A percentile compares a stretch with the other conserved stretches of the same genome.
These are phyloP conservation scores for Sylvietta virens DNA, from an alignment of 2,113 vertebrate genomes.

Conservation along the genomic window DNA sequence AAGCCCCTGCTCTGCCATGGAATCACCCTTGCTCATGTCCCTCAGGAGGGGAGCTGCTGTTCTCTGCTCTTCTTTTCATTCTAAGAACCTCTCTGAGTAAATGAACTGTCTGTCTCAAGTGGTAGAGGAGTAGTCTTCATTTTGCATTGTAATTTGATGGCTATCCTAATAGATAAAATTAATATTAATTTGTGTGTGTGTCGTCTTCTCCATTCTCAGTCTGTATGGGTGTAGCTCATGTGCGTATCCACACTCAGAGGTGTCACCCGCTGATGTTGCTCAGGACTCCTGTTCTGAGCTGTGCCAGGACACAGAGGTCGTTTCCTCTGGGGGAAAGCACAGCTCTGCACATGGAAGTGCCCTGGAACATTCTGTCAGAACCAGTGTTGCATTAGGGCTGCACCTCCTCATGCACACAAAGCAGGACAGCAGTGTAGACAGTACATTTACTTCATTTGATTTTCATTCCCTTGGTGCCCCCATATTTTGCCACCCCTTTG, in stretches of 20 bases:
- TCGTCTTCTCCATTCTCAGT: background rate
- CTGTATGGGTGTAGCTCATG: background rate
- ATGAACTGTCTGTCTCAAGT: background rate
- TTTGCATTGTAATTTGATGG: background rate
- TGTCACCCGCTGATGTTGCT: background rate
- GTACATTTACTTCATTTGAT: background rate
- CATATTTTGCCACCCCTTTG: background rate
- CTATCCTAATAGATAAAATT: background rate
- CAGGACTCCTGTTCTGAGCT: background rate
- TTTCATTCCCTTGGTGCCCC: background rate
- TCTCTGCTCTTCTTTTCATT: background rate
- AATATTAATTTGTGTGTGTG: background rate
- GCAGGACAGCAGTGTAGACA: background rate
- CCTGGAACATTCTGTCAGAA: background rate
- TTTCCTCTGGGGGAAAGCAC: background rate
- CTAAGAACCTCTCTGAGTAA: background rate
- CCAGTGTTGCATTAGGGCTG: accelerated
- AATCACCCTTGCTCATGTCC: background rate
- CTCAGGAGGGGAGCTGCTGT: background rate
- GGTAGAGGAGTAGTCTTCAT: background rate
- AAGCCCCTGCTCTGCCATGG: background rate
- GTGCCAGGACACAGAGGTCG: background rate
- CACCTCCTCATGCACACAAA: background rate
- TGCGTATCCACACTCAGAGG: background rate
- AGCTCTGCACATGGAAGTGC: background rate